Conservation (phyloP, 2,888 invertebrate species). For the Invenusta paracnida region DNA sequence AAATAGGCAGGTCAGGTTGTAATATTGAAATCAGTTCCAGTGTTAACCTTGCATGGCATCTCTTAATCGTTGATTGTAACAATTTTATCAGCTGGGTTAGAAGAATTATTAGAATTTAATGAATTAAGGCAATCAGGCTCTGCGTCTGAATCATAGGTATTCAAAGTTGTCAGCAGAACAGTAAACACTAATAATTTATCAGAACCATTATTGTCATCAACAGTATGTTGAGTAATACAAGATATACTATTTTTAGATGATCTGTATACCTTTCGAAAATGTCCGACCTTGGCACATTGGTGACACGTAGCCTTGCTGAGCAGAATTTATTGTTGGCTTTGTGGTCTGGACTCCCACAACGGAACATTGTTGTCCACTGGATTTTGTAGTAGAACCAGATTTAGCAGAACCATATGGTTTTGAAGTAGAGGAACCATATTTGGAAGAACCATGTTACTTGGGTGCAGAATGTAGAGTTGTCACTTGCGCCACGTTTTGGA, state of each 20-base stretch:
- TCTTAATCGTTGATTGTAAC: conserved; percentile 1
- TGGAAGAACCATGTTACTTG: not conserved
- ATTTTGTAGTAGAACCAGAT: not conserved
- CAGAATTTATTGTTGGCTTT: not conserved
- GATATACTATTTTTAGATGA: not conserved
- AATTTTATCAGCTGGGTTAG: conserved; percentile 8
- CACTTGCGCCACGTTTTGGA: not conserved
- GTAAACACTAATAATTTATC: conserved; percentile 4
- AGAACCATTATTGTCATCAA: conserved; percentile 17
- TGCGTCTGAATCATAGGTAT: not conserved
- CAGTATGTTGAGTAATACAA: conserved; percentile 22
- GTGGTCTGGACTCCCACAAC: not conserved
- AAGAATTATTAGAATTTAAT: conserved; percentile 8
- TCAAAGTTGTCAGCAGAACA: not conserved
- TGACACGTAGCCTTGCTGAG: not conserved
- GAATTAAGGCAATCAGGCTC: not conserved
- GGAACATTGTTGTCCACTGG: not conserved
- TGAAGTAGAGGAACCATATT: no score
- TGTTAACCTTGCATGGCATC: conserved; percentile 8
- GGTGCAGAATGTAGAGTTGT: not conserved
- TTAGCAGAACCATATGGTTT: not conserved
- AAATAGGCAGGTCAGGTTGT: not conserved
- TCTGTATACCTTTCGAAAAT: not conserved
- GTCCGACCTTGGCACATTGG: not conserved
- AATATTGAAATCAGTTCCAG: conserved; percentile 28